Evolutionary conservation across 64 coral and sea anemone genomes (phyloP).

Genomic region (Montipora cactus): DNA sequence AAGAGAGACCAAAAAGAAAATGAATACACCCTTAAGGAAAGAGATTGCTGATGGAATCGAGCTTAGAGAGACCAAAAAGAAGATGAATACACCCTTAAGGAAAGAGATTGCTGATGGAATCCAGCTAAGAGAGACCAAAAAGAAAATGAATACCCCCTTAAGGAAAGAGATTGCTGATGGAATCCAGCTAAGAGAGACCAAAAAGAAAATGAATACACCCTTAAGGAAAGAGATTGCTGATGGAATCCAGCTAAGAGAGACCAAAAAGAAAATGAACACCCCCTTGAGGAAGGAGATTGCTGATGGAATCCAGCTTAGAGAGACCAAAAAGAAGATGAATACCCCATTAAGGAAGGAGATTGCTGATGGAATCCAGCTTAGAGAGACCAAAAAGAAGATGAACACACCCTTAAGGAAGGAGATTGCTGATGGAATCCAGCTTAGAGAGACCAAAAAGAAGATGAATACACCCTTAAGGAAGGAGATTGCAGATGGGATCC

Average conservation of each 20-base stretch:
- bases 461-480: constrained; percentile 25
- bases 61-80: constrained; percentile 56
- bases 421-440: constrained; percentile 14
- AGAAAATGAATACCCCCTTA: constrained; percentile 65
- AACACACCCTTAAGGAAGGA: constrained; percentile 51
- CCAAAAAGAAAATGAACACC: constrained; percentile 52
- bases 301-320: constrained; percentile 1
- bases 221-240: constrained; percentile 6
- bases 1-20: constrained; percentile 34
- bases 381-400: constrained; percentile 58
- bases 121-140: constrained; percentile 72
- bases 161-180: constrained; percentile 57
- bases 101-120: constrained; percentile 69
- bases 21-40: constrained; percentile 62
- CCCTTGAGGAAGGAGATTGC: constrained; percentile 44
- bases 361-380: constrained; percentile 27
- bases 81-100: constrained; percentile 74
- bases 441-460: constrained; percentile 41
- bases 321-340: constrained; percentile 58
- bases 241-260: constrained; percentile 25
- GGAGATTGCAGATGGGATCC: constrained; percentile 47
- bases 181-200: constrained; percentile 32
- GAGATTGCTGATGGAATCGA: constrained; percentile 59
- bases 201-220: constrained; percentile 22
- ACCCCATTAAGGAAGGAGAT: constrained; percentile 72